phyloP scores from a whole-genome alignment of 2,888 invertebrate species.

The Drosophila stalkeri region DNA sequence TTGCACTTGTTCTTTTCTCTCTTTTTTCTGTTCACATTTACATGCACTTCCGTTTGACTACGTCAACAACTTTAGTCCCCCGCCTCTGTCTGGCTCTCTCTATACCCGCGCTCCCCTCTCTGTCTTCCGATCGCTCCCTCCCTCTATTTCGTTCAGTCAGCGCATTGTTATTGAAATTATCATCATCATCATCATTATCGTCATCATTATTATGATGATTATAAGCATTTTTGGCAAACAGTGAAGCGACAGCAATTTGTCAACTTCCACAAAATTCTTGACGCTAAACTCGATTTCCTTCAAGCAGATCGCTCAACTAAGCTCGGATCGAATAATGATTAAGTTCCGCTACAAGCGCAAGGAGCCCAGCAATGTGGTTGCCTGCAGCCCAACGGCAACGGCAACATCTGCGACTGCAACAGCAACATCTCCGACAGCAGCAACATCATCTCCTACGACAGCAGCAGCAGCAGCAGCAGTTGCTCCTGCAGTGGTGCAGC shows the following conservation, averaged over 20 bases:
- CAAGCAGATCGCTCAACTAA: constrained; percentile 17
- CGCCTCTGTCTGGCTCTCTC: not conserved
- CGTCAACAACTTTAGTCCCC: constrained; percentile 33
- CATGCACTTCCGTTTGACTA: constrained; percentile 60
- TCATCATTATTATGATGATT: not conserved
- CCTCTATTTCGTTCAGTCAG: constrained; percentile 33
- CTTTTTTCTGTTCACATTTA: constrained; percentile 27
- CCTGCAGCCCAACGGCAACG: constrained; percentile 17
- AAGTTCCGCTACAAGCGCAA: constrained; percentile 89
- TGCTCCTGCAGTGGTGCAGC: constrained; percentile 65
- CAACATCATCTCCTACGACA: not conserved
- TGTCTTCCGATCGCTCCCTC: not conserved
- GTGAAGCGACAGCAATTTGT: not conserved
- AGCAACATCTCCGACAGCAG: constrained; percentile 3
- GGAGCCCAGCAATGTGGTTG: constrained; percentile 85
- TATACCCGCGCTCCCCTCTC: not conserved
- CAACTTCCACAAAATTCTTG: not conserved
- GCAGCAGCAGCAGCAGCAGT: not conserved
- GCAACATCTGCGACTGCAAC: constrained; percentile 3
- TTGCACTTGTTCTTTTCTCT: constrained; percentile 2
- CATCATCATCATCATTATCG: constrained; percentile 1
- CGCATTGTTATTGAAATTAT: constrained; percentile 19
- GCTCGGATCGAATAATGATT: constrained; percentile 85
- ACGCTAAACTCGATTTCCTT: constrained; percentile 5
- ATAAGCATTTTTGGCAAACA: constrained; percentile 16